Conservation (phyloP, 2,113 vertebrate species). For the Cranoglanis bouderius region DNA sequence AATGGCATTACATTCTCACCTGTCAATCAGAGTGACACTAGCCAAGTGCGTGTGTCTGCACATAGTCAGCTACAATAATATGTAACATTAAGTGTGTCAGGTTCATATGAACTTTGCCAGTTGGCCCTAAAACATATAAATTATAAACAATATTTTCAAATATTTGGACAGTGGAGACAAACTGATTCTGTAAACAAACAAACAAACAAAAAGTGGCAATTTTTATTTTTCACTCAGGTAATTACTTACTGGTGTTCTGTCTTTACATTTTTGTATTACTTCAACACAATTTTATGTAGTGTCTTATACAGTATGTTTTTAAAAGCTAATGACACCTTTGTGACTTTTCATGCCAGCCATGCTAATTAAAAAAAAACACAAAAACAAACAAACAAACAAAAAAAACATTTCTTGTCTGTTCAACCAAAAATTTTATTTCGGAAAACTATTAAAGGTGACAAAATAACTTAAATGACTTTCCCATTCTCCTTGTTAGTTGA, state of each 20-base stretch:
- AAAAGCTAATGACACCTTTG: neutral
- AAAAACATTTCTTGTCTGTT: neutral
- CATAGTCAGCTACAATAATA: neutral
- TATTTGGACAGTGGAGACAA: neutral
- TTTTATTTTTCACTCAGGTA: neutral
- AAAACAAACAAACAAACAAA: too few relatives aligned
- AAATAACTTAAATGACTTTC: neutral
- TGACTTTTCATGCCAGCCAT: neutral
- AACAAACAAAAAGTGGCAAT: neutral
- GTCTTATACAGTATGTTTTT: neutral
- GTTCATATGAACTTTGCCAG: neutral
- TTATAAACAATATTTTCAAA: neutral
- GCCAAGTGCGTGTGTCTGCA: neutral
- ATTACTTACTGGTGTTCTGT: neutral
- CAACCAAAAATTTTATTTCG: neutral
- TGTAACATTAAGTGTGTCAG: neutral
- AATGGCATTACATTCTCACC: neutral
- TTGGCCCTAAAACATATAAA: neutral
- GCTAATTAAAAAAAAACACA: neutral
- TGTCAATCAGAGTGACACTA: neutral
- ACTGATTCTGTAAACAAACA: neutral
- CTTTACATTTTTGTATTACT: neutral
- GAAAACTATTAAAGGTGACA: neutral
- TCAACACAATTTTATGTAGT: neutral
- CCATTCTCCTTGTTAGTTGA: neutral